Conservation (phyloP, 2,113 vertebrate genomes). For the Dipodomys merriami region DNA sequence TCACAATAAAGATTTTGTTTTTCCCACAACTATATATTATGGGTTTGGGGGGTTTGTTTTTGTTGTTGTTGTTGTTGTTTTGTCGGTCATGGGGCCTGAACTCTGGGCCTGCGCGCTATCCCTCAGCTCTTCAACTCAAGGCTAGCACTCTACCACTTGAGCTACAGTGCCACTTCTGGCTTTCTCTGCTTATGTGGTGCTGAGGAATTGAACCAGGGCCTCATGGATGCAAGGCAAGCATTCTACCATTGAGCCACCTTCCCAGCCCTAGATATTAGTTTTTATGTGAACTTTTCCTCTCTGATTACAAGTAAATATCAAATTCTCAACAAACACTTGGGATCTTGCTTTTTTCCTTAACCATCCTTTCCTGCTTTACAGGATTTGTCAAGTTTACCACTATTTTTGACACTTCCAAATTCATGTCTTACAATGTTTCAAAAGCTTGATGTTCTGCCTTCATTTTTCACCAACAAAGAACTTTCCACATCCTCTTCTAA, state of each 20-base stretch:
- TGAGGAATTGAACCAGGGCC: too few species aligned
- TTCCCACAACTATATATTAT: neutral
- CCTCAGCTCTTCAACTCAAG: too few species aligned
- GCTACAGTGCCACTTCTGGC: too few species aligned
- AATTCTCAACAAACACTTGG: neutral
- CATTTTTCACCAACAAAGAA: neutral
- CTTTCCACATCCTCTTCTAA: neutral
- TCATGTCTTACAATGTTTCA: neutral
- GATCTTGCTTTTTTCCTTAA: neutral
- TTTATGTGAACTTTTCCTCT: neutral
- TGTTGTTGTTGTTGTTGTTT: too few species aligned
- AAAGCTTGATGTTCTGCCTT: neutral
- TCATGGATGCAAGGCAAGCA: too few species aligned
- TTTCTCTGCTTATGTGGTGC: too few species aligned
- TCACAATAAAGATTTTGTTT: neutral
- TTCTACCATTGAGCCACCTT: too few species aligned
- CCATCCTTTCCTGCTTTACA: neutral
- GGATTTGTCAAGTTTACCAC: neutral
- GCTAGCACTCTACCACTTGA: too few species aligned
- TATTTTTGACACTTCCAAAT: neutral
- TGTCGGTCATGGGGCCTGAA: too few species aligned
- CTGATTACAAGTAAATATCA: neutral
- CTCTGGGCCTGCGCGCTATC: too few species aligned
- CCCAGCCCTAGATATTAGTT: neutral
- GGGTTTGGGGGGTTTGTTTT: too few species aligned